Conservation (phyloP, 2,113 vertebrate species). For the Lanius ludovicianus region DNA sequence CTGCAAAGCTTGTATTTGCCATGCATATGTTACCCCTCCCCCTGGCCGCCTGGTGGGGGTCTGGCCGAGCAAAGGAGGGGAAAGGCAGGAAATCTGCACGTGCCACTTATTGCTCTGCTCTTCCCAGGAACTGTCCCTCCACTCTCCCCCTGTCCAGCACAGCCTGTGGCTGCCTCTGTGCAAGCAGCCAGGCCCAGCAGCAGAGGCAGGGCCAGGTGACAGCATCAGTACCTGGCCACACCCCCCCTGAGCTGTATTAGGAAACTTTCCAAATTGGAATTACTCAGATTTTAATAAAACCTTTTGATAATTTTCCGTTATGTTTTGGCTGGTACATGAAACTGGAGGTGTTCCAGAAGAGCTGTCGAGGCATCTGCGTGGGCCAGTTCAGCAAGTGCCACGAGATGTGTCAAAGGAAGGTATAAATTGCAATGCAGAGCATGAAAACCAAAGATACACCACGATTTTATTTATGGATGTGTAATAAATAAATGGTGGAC, state of each 20-base stretch:
- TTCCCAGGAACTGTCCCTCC: background rate
- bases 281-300: slow-evolving; percentile 58
- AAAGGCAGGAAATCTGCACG: background rate
- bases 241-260: background rate
- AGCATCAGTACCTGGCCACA: background rate
- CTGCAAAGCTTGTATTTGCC: background rate
- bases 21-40: background rate
- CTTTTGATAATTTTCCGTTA: slow-evolving; percentile 30
- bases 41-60: accelerated
- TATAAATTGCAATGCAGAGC: background rate
- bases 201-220: background rate
- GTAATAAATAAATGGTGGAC: slow-evolving; percentile 73
- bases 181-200: background rate
- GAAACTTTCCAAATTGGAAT: slow-evolving; percentile 64
- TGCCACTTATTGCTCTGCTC: background rate
- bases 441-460: slow-evolving; percentile 50
- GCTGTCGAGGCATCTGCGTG: accelerated
- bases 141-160: background rate
- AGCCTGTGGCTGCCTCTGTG: background rate
- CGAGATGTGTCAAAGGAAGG: accelerated
- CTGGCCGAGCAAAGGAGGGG: background rate
- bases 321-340: slow-evolving; percentile 38
- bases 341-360: slow-evolving; percentile 46
- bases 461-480: slow-evolving; percentile 69
- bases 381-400: background rate